Evolutionary conservation across 2,797 vertebrate genomes (phyloP), one percentile per base, ranked within the genome.

Genomic region (Eutrigla gurnardus): DNA sequence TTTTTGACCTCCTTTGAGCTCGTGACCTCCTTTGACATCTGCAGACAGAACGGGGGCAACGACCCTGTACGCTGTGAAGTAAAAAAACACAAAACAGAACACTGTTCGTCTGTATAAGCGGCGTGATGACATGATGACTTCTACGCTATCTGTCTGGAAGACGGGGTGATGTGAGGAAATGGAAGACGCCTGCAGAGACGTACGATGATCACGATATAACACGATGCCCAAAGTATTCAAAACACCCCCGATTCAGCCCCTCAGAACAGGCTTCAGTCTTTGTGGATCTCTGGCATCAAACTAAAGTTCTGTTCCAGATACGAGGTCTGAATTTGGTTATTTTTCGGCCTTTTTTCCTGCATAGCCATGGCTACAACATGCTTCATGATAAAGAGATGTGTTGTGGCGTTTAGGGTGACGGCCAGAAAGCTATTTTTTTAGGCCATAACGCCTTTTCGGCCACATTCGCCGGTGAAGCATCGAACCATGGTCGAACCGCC

Each of bases 1-100:
- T 86, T 86, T 87, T 76, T 67, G 64, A 74, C 78, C 76, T 53
- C 66, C 52, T 79, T 76, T 32, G 4, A 63, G 65, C 76, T 40
- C 64, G 81, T 87, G 88, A 89, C 92, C 92, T 89, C 87, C 71
- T 91, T 92, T 87, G 78, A 91, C 92, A 90, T 91, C 91, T 93
- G 91, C 77, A 90, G 68, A 64, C 73, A 75, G 59, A 92, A 90
- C 39, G 57, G 25, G 86, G 81, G 39, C 87, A 86, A 81, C 83
- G 74, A 66, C 57, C 36, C 78, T 42, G 50, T 65, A 57, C 58
- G 10, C 15, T 5, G 10, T 37, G 59, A 70, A 71, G 69, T 54
- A 6, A 67, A 65, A 65, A 25, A 25, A 25, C 25, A 25, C 25
- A 25, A 25, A 25, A 25, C 25, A 25, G 25, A 25, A 25, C 25